Percentiles rank a stretch among this genome's conserved stretches.
Conservation (phyloP, 1,140 invertebrate species). For the Scaptomyza pallida region DNA sequence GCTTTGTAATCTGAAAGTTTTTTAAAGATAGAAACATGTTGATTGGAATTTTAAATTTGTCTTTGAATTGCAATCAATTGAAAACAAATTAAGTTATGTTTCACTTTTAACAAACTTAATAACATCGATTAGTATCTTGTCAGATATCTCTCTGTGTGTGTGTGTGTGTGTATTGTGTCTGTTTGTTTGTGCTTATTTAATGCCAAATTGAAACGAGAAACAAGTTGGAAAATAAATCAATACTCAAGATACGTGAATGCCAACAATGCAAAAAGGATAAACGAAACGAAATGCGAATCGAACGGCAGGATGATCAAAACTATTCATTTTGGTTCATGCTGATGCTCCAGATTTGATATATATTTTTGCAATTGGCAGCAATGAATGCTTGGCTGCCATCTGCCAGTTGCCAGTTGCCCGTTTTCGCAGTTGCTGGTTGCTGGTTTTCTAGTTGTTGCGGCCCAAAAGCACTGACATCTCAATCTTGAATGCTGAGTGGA, state of each 20-base stretch:
- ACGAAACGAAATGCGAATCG: no score
- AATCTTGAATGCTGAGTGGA: slow-evolving; percentile 31
- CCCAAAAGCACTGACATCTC: slow-evolving; percentile 25
- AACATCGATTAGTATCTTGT: neutral
- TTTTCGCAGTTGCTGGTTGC: neutral
- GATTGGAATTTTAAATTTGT: neutral
- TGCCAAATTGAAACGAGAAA: neutral
- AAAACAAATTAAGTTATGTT: neutral
- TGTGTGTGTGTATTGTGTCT: no score
- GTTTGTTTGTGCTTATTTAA: no score
- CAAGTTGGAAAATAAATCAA: neutral
- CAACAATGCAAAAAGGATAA: slow-evolving; percentile 1
- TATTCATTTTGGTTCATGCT: slow-evolving; percentile 19
- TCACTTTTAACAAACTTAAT: neutral
- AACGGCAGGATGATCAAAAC: slow-evolving; percentile 1
- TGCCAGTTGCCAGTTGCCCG: neutral
- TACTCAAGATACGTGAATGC: neutral
- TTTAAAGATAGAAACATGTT: neutral
- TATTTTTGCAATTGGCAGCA: slow-evolving; percentile 22
- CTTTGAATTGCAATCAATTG: neutral
- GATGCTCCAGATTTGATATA: slow-evolving; percentile 16
- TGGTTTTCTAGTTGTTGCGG: neutral
- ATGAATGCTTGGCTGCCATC: neutral
- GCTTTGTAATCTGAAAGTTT: no score
- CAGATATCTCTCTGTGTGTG: no score